Base-by-base conservation (phyloP, 1,140 invertebrate species). In the Saccostrea echinata region DNA sequence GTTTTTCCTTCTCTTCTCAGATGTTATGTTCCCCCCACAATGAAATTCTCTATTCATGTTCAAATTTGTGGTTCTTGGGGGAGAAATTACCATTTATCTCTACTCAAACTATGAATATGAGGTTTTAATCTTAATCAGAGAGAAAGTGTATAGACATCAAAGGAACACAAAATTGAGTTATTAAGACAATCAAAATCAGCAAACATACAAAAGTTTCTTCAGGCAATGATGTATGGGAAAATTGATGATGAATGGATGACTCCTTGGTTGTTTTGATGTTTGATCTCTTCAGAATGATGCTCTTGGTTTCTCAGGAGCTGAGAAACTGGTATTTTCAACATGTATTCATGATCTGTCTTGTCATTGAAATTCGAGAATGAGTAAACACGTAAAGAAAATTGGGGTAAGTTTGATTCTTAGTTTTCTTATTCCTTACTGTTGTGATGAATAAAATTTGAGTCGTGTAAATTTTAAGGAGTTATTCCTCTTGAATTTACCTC, bases 161-260 rank as follows among this genome's bases (percentile, higher is more conserved):
- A 76, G 68, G 68, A 76, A 27, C 27, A 13, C 27, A 27, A 76
- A 76, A 76, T 76, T 76, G 68, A 76, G 68, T 76, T 76, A 76
- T 76, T 76, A 76, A 76, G 68, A 76, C 68, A 76, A 76, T 76
- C 68, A 76, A 76, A 76, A 76, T 76, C 68, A 76, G 30, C 30
- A 33, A 30, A 33, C 68, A 76, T 76, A 27, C 68, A 30, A 76
- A 30, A 27, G 68, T 33, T 30, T 76, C 68, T 76, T 30, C 68
- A 76, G 68, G 68, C 68, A 30, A 30, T 64, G 21, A 33, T 76
- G 68, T 30, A 30, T 13, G 68, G 27, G 68, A 27, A 16, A 76
- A 33, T 12, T 13, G 24, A 76, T 76, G 68, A 76, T 76, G 68
- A 76, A 76, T 76, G 68, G 68, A 64, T 13, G 24, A 64, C 21